Conservation (phyloP, 2,888 invertebrate species). For the Gibbula magus region DNA sequence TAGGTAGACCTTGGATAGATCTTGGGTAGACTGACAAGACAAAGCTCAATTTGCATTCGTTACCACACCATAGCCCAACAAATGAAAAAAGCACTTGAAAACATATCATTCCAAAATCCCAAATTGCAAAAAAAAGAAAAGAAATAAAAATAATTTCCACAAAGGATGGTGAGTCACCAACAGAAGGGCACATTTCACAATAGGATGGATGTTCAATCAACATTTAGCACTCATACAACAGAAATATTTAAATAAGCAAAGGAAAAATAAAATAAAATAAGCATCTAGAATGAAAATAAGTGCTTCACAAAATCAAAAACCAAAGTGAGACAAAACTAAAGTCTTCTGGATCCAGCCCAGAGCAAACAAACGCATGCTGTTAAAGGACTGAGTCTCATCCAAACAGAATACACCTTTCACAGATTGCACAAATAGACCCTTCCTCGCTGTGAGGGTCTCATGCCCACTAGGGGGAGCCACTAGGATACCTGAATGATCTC, state of each 20-base stretch:
- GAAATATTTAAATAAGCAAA: neutral
- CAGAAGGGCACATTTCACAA: neutral
- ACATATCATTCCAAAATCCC: neutral
- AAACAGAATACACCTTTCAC: neutral
- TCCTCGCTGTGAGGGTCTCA: neutral
- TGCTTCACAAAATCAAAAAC: neutral
- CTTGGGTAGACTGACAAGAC: too few relatives aligned
- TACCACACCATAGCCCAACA: neutral
- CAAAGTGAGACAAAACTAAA: neutral
- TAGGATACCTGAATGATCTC: slow-evolving; percentile 74
- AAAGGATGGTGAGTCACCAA: neutral
- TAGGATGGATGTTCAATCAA: neutral
- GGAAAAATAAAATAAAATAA: neutral
- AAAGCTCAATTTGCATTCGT: too few relatives aligned
- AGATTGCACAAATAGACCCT: slow-evolving; percentile 2
- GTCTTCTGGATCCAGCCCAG: neutral
- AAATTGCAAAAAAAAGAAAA: neutral
- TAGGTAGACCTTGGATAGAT: too few relatives aligned
- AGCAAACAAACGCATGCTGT: neutral
- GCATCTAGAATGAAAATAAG: neutral
- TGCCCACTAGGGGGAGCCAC: slow-evolving; percentile 8
- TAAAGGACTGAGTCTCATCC: neutral
- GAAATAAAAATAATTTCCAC: neutral
- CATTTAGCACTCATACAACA: neutral
- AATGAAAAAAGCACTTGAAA: neutral